Evolutionary conservation across 2,797 vertebrate species (phyloP).

Genomic region (Podarcis lilfordi): DNA sequence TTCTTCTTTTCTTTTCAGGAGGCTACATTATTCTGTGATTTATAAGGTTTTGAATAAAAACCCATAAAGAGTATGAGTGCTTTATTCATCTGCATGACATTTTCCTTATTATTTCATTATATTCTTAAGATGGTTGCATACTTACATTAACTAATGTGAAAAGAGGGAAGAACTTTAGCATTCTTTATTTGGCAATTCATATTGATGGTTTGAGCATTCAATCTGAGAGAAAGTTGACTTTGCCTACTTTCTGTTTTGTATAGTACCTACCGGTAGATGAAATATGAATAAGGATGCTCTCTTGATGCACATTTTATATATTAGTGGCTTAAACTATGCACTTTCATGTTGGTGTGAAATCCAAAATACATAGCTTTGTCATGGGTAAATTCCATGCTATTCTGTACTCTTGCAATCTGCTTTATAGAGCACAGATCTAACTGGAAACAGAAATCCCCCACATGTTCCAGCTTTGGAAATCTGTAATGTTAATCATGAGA

Average conservation of each 20-base stretch:
- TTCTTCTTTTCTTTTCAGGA: not conserved
- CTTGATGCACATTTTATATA: not conserved
- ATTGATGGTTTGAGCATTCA: slow-evolving; percentile 31
- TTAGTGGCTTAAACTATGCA: not conserved
- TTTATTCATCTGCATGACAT: not conserved
- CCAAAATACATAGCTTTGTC: slow-evolving; percentile 1
- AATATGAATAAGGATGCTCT: not conserved
- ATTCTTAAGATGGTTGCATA: not conserved
- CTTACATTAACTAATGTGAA: not conserved
- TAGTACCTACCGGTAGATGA: not conserved
- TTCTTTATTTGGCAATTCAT: slow-evolving; percentile 13
- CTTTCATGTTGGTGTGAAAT: slow-evolving; percentile 10
- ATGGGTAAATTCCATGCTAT: not conserved
- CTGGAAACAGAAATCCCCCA: slow-evolving; percentile 25
- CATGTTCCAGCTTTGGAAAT: slow-evolving; percentile 30
- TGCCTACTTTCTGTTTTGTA: slow-evolving; percentile 16
- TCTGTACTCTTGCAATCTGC: not conserved
- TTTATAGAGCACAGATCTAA: slow-evolving; percentile 6
- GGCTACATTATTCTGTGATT: slow-evolving; percentile 1
- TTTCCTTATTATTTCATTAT: not conserved
- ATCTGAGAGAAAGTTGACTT: not conserved
- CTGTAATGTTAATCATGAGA: slow-evolving; percentile 31
- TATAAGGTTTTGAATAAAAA: slow-evolving; percentile 1
- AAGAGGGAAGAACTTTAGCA: not conserved
- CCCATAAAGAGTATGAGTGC: not conserved